Conservation (phyloP, 1,140 invertebrate genomes). For the Bombyx mori region ASM3026992v2 NC_085121.1:16556001-16556500, state of each 20-base stretch:
- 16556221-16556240: slow-evolving; percentile 93
- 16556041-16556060: slow-evolving; percentile 67
- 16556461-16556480: neutral
- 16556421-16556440: slow-evolving; percentile 6
- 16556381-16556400: slow-evolving; percentile 15
- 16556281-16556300: slow-evolving; percentile 9
- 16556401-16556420: slow-evolving; percentile 8
- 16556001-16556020: slow-evolving; percentile 68
- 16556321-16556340: slow-evolving; percentile 16
- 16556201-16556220: slow-evolving; percentile 94
- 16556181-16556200: slow-evolving; percentile 93
- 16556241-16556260: slow-evolving; percentile 82
- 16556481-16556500: neutral
- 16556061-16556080: slow-evolving; percentile 60
- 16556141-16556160: slow-evolving; percentile 87
- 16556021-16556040: slow-evolving; percentile 72
- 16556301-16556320: slow-evolving; percentile 8
- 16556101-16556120: slow-evolving; percentile 85
- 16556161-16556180: slow-evolving; percentile 90
- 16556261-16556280: slow-evolving; percentile 19
- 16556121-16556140: slow-evolving; percentile 87
- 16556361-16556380: slow-evolving; percentile 8
- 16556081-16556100: slow-evolving; percentile 87
- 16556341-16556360: slow-evolving; percentile 30
- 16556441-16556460: neutral